Base-by-base conservation (phyloP, 2,797 vertebrate species). In the Gephyroberyx darwinii region DNA sequence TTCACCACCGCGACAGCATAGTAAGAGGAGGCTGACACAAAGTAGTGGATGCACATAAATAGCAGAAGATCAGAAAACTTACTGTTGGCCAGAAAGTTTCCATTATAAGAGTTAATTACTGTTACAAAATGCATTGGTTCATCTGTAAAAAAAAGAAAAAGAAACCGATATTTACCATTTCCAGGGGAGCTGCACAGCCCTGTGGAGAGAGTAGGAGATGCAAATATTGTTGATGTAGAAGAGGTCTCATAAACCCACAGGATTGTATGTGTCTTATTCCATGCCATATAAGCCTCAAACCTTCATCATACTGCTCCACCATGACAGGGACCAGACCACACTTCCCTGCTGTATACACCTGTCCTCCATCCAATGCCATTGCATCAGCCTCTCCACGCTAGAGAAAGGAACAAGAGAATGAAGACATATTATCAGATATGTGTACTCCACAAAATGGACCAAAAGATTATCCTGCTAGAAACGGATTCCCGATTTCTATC, bases 261-360 rank as follows among this genome's bases (percentile, higher is more conserved):
- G 13, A 61, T 16, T 31, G 1, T 57, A 9, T 12, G 16, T 2
- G 2, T 9, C 59, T 6, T 9, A 50, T 33, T 80, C 2, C 62
- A 45, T 47, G 22, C 13, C 50, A 2, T 56, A 4, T 12, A 62
- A 53, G 35, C 9, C 2, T 43, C 37, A 9, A 73, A 94, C 94
- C n/a, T 65, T 16, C 0, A 0, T 92, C 62, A 1, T 95, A 95
- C 86, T 92, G 95, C 84, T 99, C 98, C 45, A 90, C 94, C 93
- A 97, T 86, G 78, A 88, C 95, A n/a, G 97, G 96, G 78, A 96
- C 89, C 81, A 99, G 86, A 22, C 96, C 96, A 50, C 97, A 98
- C 65, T 92, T 90, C 0, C 95, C 96, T 13, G 96, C 97, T 5
- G 91, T 91, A 77, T 94, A 98, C 81, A 98, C 90, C 39, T 94